A percentile compares a stretch with the other conserved stretches of the same genome.
These are phyloP conservation scores for Phalloptychus januarius DNA, from an alignment of 2,797 vertebrate species.

Conservation along the genomic window DNA sequence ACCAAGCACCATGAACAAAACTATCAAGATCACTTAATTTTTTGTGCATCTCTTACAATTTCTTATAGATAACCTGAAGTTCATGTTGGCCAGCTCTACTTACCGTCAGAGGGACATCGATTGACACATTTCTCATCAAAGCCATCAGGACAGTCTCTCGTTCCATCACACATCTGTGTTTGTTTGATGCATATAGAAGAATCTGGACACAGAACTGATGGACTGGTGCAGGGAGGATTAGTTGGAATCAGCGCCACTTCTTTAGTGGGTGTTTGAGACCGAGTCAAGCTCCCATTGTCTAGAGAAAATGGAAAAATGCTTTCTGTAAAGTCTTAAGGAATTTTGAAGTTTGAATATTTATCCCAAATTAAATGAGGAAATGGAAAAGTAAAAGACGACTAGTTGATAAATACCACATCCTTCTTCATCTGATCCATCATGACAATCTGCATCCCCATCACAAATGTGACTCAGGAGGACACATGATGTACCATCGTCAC, in stretches of 20 bases:
- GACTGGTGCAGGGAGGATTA: conserved; percentile 65
- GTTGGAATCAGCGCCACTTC: conserved; percentile 2
- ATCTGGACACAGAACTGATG: conserved; percentile 76
- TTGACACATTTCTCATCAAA: conserved; percentile 84
- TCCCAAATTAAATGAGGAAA: neutral
- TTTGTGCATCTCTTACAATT: neutral
- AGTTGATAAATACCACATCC: conserved; percentile 2
- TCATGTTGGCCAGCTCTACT: neutral
- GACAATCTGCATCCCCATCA: conserved; percentile 7
- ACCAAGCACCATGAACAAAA: neutral
- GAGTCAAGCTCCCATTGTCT: neutral
- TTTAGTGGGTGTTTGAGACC: neutral
- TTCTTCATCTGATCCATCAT: conserved; percentile 10
- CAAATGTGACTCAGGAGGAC: neutral
- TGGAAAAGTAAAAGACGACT: neutral
- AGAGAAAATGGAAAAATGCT: accelerated
- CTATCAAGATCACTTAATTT: neutral
- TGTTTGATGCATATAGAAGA: conserved; percentile 76
- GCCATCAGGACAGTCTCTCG: conserved; percentile 84
- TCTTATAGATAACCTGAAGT: neutral
- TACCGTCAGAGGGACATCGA: conserved; percentile 78
- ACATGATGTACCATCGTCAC: neutral
- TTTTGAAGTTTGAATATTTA: neutral
- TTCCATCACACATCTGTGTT: conserved; percentile 83
- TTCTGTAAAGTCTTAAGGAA: conserved; percentile 12